phyloP scores from a whole-genome alignment of 2,113 vertebrate genomes.

The Otolemur garnettii region DNA sequence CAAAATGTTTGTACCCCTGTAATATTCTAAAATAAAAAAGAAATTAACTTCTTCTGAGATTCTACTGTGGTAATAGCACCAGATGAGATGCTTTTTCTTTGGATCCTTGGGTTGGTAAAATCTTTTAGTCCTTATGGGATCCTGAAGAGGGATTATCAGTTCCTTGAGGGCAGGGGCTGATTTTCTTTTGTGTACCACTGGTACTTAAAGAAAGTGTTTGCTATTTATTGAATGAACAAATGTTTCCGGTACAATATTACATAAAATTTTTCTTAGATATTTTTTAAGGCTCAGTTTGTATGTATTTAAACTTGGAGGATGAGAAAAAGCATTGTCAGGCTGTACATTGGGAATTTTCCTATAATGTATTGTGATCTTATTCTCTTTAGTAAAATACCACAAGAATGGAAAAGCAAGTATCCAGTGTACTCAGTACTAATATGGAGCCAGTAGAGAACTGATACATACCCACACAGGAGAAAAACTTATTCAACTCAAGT shows the following conservation, averaged over 20 bases:
- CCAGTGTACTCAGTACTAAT: no score
- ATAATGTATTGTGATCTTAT: not conserved
- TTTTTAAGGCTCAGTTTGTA: constrained; percentile 40
- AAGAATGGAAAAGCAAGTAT: no score
- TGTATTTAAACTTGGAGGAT: not conserved
- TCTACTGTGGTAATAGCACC: not conserved
- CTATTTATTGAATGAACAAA: constrained; percentile 12
- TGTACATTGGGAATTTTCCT: not conserved
- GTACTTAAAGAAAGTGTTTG: not conserved
- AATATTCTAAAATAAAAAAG: no score
- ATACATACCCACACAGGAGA: no score
- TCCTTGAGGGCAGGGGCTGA: not conserved
- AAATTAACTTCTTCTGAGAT: not conserved
- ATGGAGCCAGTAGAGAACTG: no score
- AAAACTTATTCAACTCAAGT: no score
- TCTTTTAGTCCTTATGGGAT: not conserved
- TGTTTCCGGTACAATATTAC: not conserved
- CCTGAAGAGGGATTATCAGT: not conserved
- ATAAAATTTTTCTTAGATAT: not conserved
- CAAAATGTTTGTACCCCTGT: no score
- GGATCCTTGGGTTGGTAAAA: not conserved
- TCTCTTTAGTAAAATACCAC: no score
- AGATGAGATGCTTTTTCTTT: not conserved
- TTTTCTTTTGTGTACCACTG: not conserved
- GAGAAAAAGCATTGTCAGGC: not conserved